Base-by-base conservation (phyloP, 2,888 invertebrate species). In the Adelognathus sp. region DNA sequence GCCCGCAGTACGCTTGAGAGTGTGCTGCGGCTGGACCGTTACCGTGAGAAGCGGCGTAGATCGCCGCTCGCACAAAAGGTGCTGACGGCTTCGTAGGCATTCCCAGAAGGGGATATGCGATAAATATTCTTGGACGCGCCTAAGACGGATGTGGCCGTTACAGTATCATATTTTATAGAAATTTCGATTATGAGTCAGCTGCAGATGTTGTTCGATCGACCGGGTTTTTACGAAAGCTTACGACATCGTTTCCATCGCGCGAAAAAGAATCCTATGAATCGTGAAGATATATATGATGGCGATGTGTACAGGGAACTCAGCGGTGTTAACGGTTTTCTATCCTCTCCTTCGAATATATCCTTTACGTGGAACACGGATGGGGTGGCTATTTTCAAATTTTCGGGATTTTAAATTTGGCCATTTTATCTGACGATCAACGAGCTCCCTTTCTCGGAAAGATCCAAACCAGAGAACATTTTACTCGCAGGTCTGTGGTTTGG, bases 331-430 rank as follows among this genome's bases (percentile, higher is more conserved):
- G 70, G 73, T 39, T 78, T 79, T 64, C 64, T 73, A 24, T 9
- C 18, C 14, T 72, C 64, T 31, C 67, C 63, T 24, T 39, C 70
- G 29, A 80, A 81, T 56, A 63, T 82, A 29, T 78, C 82, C 5
- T 82, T 84, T 31, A 80, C 54, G 1, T 83, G 84, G 84, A 81
- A 83, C 69, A 70, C 83, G 1, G 81, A 83, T n/a, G n/a, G n/a
- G n/a, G n/a, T n/a, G n/a, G n/a, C n/a, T n/a, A n/a, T n/a, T n/a
- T n/a, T n/a, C n/a, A 79, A 80, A 63, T 83, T 82, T 3, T 82
- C 83, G 9, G 80, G 81, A 70, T 60, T 70, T 39, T 63, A 54
- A n/a, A 76, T 83, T 21, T 84, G 84, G 79, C 83, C 83, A n/a
- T 66, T 83, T 4, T 84, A 79, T 66, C 56, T 81, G 0, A 50